phyloP scores from a whole-genome alignment of 2,797 vertebrate genomes.

The Chloroceryle amazona region DNA sequence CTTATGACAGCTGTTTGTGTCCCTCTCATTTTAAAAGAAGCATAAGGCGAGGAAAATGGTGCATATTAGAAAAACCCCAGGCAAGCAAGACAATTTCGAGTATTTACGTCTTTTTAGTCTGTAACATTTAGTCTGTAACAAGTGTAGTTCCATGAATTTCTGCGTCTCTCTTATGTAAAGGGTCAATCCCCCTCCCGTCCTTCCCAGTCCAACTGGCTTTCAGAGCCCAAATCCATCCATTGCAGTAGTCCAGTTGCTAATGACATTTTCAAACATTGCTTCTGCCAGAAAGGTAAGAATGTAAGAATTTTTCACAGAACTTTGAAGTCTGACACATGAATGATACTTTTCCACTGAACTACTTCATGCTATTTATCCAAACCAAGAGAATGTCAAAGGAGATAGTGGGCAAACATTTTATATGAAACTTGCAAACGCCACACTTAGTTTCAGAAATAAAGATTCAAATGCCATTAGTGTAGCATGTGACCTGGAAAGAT shows the following conservation, averaged over 20 bases:
- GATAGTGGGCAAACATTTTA: not conserved
- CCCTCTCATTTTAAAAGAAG: not conserved
- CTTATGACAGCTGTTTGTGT: not conserved
- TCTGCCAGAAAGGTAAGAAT: not conserved
- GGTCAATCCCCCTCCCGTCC: not conserved
- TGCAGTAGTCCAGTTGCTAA: not conserved
- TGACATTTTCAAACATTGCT: not conserved
- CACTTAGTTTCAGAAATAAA: conserved; percentile 13
- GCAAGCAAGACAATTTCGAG: not conserved
- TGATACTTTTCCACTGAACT: not conserved
- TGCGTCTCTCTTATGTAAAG: not conserved
- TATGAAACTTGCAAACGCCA: not conserved
- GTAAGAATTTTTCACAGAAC: not conserved
- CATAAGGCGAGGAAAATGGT: not conserved
- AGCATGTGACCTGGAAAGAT: not conserved
- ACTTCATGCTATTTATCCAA: not conserved
- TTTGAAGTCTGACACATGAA: not conserved
- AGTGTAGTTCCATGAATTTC: too few species aligned
- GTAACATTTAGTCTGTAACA: not conserved
- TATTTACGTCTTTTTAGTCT: not conserved
- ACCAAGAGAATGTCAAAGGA: not conserved
- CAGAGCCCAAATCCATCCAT: not conserved
- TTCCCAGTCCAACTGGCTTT: not conserved
- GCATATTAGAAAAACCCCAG: not conserved
- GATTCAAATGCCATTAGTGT: not conserved